Evolutionary conservation across 2,113 vertebrate genomes (phyloP).

Genomic region (Danionella cerebrum): DNA sequence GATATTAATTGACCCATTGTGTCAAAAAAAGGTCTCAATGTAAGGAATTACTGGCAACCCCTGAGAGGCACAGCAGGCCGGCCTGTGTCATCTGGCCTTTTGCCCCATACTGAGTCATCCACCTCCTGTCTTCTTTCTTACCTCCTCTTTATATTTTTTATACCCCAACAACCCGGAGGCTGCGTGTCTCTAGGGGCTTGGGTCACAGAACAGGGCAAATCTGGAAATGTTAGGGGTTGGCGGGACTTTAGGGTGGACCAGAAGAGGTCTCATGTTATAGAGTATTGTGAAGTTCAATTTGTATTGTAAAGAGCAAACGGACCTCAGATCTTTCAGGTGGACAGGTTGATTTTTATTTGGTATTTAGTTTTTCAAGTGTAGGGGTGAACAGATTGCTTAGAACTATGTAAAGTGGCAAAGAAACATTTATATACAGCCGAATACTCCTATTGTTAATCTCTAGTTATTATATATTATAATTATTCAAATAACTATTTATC

Average conservation of each 20-base stretch:
- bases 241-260: background rate
- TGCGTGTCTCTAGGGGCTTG: slow-evolving; percentile 2
- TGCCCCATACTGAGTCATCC: slow-evolving; percentile 26
- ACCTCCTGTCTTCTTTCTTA: background rate
- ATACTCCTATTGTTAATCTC: too few relatives aligned
- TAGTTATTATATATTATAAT: too few relatives aligned
- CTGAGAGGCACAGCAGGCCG: slow-evolving; percentile 57
- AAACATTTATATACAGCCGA: too few relatives aligned
- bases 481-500: too few relatives aligned
- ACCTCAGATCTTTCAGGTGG: slow-evolving; percentile 13
- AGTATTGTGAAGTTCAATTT: background rate
- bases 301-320: slow-evolving; percentile 23
- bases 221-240: slow-evolving; percentile 51
- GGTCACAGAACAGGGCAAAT: slow-evolving; percentile 15
- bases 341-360: background rate
- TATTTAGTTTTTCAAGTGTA: background rate
- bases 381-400: too few relatives aligned
- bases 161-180: background rate
- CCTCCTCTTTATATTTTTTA: background rate
- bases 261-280: background rate
- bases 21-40: slow-evolving; percentile 56
- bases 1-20: slow-evolving; percentile 51
- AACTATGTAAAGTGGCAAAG: too few relatives aligned
- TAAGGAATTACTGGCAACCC: slow-evolving; percentile 54
- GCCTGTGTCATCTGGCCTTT: slow-evolving; percentile 50